phyloP scores from a whole-genome alignment of 2,797 vertebrate genomes.

The Onychomys torridus region DNA sequence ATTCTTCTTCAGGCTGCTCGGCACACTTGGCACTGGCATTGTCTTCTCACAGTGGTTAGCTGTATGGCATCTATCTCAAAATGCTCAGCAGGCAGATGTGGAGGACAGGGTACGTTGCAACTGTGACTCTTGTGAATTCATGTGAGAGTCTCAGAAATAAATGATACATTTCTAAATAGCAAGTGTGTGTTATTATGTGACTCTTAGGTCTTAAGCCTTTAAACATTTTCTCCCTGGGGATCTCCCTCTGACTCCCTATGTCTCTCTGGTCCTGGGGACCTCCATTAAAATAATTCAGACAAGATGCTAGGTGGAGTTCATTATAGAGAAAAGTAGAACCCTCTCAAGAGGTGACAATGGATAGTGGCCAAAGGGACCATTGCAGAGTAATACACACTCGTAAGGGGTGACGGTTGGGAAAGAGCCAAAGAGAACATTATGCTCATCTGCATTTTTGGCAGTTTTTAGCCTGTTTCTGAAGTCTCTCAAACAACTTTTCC shows the following conservation, averaged over 20 bases:
- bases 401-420: background rate
- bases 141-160: slow-evolving; percentile 12
- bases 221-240: background rate
- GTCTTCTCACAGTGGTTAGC: background rate
- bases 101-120: background rate
- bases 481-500: background rate
- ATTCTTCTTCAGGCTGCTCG: background rate
- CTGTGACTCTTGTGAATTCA: background rate
- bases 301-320: background rate
- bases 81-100: background rate
- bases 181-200: background rate
- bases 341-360: background rate
- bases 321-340: background rate
- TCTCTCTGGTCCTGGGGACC: background rate
- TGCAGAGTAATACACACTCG: background rate
- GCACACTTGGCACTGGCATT: background rate
- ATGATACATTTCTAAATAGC: background rate
- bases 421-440: background rate
- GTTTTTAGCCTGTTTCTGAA: background rate
- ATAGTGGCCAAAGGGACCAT: background rate
- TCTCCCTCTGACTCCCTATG: background rate
- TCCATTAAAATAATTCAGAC: background rate
- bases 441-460: background rate
- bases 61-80: background rate
- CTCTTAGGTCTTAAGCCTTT: slow-evolving; percentile 20